phyloP scores from a whole-genome alignment of 2,797 vertebrate genomes.

The Dermochelys coriacea region DNA sequence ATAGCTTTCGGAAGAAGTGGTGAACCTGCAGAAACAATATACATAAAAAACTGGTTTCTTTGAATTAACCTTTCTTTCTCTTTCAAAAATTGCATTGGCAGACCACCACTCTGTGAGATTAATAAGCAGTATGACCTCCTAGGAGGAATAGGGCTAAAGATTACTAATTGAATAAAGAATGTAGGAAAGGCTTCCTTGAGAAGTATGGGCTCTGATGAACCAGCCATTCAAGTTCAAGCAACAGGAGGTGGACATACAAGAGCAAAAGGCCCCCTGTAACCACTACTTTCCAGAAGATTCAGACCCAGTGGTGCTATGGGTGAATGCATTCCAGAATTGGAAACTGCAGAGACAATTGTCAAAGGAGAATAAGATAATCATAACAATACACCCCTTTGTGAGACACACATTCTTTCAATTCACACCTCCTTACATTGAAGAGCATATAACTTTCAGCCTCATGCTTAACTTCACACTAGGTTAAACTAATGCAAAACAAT shows the following conservation, averaged over 20 bases:
- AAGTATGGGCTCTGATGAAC: background rate
- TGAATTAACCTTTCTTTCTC: background rate
- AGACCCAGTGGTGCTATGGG: background rate
- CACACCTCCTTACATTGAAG: background rate
- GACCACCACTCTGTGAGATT: background rate
- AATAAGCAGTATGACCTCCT: background rate
- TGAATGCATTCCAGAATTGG: background rate
- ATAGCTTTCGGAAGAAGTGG: background rate
- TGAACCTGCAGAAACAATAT: background rate
- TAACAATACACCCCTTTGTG: background rate
- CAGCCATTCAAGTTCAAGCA: background rate
- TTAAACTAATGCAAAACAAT: constrained; percentile 5
- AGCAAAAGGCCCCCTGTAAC: background rate
- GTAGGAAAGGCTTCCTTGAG: background rate
- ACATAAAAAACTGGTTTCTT: background rate
- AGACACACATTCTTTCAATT: background rate
- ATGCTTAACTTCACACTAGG: background rate
- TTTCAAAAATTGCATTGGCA: background rate
- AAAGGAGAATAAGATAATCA: background rate
- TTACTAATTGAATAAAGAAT: background rate
- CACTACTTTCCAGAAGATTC: background rate
- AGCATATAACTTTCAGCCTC: background rate
- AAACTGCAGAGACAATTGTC: background rate
- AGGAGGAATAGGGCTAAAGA: background rate
- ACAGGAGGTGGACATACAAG: background rate